Percentiles rank a stretch among this genome's conserved stretches.
Evolutionary conservation across 2,888 invertebrate species (phyloP).

Genomic region (Hydrotaea cyrtoneurina): DNA sequence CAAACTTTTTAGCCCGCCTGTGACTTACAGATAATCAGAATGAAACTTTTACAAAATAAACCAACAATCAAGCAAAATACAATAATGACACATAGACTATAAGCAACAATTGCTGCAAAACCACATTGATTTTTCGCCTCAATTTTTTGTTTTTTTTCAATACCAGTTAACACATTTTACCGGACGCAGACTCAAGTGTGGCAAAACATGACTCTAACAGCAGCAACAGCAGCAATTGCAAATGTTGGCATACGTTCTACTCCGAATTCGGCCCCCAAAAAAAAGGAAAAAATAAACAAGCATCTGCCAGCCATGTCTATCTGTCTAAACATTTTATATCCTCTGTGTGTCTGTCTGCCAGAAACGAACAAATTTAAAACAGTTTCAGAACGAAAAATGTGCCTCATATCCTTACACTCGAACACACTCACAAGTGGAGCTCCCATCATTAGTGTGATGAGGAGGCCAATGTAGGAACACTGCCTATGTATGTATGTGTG

Average conservation of each 20-base stretch:
- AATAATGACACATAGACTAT: background rate
- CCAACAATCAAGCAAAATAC: background rate
- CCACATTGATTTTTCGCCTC: conserved; percentile 30
- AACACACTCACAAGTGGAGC: background rate
- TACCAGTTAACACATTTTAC: conserved; percentile 28
- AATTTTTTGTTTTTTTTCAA: conserved; percentile 11
- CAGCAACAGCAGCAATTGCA: background rate
- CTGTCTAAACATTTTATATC: background rate
- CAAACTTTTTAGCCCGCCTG: background rate
- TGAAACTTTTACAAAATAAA: background rate
- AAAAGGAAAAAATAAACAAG: background rate
- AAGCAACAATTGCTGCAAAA: conserved; percentile 25
- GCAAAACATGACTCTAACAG: background rate
- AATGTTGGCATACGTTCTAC: background rate
- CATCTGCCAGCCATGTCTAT: background rate
- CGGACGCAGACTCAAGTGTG: background rate
- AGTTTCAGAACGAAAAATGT: background rate
- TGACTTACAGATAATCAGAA: background rate
- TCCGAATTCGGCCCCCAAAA: background rate
- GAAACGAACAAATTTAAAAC: background rate
- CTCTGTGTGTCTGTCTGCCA: background rate
- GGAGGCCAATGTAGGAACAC: background rate
- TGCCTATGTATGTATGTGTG: background rate
- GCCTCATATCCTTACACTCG: background rate
- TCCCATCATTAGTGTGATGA: background rate